Base-by-base conservation (phyloP, 1,140 invertebrate genomes). In the Drosophila navojoa region DNA sequence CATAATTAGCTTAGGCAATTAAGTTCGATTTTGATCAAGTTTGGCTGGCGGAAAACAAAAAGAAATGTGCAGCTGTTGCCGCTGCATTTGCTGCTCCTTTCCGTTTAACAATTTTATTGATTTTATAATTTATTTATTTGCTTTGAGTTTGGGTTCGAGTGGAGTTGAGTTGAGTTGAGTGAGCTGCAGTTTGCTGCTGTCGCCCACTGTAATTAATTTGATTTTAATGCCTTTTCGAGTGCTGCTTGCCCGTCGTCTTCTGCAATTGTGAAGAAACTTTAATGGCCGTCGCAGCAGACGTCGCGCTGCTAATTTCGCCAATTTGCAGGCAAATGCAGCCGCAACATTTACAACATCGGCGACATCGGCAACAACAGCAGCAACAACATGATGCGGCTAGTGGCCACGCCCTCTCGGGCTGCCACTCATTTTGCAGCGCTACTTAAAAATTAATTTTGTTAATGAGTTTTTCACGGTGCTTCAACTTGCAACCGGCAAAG, bases 391-490 rank as follows among this genome's bases (percentile, higher is more conserved):
- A 68, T 78, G 71, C 54, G 71, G 78, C 64, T 72, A 76, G 57
- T 47, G 76, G 77, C 79, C 67, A 70, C 72, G 68, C 79, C 76
- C 72, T 72, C 58, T 40, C 16, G 11, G 84, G 79, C 75, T 81
- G 82, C 62, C 79, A 77, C 84, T 87, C 77, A 79, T 6, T 77
- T 89, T 75, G 76, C 74, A 71, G 84, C 76, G 66, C 79, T 84
- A 89, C 84, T 89, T 89, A 89, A 89, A 89, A 89, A 89, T 89
- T 89, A 89, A 89, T 89, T 89, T 89, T 84, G 84, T 80, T 89
- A 89, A 89, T 89, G 84, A 89, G 84, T 89, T 89, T 89, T 84
- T 84, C 79, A 77, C 72, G 50, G 62, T 72, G 47, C 70, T 64
- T 70, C 73, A 66, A 54, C 68, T 64, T 47, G 53, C 58, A 57